phyloP scores from a whole-genome alignment of 2,888 invertebrate species.

The Resseliella maxima region DNA sequence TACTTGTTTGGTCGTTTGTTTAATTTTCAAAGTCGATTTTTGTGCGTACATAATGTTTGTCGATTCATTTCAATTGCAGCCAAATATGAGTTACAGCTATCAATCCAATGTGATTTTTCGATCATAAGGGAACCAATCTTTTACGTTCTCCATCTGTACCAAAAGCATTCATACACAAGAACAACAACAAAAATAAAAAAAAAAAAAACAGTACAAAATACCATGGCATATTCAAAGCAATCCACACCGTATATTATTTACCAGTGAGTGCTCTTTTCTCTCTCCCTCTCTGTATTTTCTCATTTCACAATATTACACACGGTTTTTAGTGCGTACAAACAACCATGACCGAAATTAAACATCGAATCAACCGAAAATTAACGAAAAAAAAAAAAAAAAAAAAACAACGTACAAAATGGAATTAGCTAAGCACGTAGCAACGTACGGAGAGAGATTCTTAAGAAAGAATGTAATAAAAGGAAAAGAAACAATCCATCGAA shows the following conservation, averaged over 20 bases:
- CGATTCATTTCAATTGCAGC: slow-evolving; percentile 37
- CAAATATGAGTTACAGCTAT: not conserved
- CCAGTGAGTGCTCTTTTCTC: not conserved
- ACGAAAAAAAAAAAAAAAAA: not conserved
- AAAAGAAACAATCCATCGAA: not conserved
- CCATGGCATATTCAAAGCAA: slow-evolving; percentile 24
- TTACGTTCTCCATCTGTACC: not conserved
- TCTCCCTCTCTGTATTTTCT: not conserved
- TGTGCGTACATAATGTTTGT: slow-evolving; percentile 43
- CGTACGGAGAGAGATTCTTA: not conserved
- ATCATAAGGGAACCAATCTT: not conserved
- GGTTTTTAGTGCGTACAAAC: slow-evolving; percentile 15
- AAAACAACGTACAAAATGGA: not conserved
- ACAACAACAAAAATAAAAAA: not conserved
- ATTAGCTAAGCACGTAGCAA: slow-evolving; percentile 8
- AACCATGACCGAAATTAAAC: slow-evolving; percentile 9
- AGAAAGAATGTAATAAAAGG: not conserved
- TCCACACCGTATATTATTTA: slow-evolving; percentile 31
- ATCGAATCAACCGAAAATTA: slow-evolving; percentile 5
- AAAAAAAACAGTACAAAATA: not conserved
- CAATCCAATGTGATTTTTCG: slow-evolving; percentile 12
- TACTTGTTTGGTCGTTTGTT: not conserved
- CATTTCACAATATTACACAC: slow-evolving; percentile 40
- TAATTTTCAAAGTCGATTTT: not conserved
- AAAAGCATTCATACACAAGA: not conserved